Percentiles rank a stretch among this genome's conserved stretches.
These are phyloP conservation scores for Aptenodytes forsteri DNA, from an alignment of 2,113 vertebrate species.

Conservation along the genomic window DNA sequence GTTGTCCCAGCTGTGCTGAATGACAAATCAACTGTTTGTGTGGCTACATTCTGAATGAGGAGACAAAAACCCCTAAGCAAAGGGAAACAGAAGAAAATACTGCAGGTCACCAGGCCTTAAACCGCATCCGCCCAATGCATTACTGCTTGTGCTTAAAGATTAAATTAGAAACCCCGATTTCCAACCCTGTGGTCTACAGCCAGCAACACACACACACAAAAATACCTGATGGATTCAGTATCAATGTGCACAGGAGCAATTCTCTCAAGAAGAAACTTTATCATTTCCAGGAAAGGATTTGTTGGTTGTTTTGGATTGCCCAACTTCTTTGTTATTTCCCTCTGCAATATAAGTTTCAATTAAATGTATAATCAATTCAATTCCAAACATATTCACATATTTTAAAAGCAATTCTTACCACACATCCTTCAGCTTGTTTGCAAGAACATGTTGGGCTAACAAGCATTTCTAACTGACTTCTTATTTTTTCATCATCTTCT, in stretches of 20 bases:
- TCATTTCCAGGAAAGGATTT: constrained; percentile 90
- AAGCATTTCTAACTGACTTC: constrained; percentile 84
- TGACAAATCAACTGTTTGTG: neutral
- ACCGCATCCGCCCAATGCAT: fast-evolving
- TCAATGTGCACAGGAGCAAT: constrained; percentile 87
- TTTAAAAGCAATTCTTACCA: constrained; percentile 75
- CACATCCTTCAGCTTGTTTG: constrained; percentile 86
- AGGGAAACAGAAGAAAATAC: neutral
- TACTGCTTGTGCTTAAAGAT: neutral
- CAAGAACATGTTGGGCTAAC: constrained; percentile 84
- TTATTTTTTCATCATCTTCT: constrained; percentile 94
- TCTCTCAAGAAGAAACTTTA: constrained; percentile 88
- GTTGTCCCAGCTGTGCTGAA: neutral
- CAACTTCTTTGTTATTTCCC: constrained; percentile 86
- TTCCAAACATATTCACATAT: neutral
- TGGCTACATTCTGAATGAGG: neutral
- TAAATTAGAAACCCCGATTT: neutral
- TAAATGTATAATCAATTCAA: neutral
- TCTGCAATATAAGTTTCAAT: constrained; percentile 72
- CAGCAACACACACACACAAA: neutral
- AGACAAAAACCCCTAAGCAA: neutral
- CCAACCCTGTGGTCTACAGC: neutral
- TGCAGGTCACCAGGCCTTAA: neutral
- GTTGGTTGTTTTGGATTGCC: constrained; percentile 86
- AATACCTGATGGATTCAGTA: constrained; percentile 85